Evolutionary conservation across 1,140 invertebrate genomes (phyloP).

Genomic region (Philaenus spumarius): DNA sequence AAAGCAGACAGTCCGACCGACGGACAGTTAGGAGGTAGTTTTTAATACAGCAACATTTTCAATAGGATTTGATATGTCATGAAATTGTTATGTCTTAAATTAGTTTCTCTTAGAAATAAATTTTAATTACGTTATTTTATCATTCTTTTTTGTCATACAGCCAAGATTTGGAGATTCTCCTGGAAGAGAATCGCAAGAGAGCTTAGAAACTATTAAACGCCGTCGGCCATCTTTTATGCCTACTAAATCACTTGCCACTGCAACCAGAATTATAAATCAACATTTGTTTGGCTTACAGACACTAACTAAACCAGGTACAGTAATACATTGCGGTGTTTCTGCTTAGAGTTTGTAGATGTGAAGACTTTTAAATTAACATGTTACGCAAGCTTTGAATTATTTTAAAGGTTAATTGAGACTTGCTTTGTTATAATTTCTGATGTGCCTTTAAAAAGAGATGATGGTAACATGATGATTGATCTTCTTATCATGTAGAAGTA

Average conservation of each 20-base stretch:
- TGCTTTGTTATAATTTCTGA: neutral
- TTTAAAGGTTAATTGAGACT: neutral
- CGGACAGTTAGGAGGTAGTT: too few relatives aligned
- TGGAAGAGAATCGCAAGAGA: constrained; percentile 45
- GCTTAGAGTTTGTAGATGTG: constrained; percentile 12
- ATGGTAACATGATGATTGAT: too few relatives aligned
- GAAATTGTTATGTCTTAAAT: too few relatives aligned
- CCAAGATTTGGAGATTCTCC: constrained; percentile 40
- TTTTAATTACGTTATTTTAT: too few relatives aligned
- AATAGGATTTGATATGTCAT: too few relatives aligned
- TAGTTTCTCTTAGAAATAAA: too few relatives aligned
- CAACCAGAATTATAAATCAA: constrained; percentile 65
- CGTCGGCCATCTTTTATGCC: constrained; percentile 52
- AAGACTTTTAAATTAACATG: neutral
- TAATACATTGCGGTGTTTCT: too few relatives aligned
- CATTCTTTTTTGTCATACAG: constrained; percentile 8
- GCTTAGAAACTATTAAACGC: constrained; percentile 40
- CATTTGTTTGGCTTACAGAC: constrained; percentile 61
- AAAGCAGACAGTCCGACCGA: too few relatives aligned
- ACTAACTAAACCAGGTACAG: constrained; percentile 2
- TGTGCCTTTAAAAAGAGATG: too few relatives aligned
- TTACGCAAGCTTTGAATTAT: neutral
- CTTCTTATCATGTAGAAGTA: too few relatives aligned
- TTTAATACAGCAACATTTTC: too few relatives aligned
- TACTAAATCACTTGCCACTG: constrained; percentile 53